phyloP scores from a whole-genome alignment of 2,888 invertebrate genomes.

The Drosophila parthenogenetica region DNA sequence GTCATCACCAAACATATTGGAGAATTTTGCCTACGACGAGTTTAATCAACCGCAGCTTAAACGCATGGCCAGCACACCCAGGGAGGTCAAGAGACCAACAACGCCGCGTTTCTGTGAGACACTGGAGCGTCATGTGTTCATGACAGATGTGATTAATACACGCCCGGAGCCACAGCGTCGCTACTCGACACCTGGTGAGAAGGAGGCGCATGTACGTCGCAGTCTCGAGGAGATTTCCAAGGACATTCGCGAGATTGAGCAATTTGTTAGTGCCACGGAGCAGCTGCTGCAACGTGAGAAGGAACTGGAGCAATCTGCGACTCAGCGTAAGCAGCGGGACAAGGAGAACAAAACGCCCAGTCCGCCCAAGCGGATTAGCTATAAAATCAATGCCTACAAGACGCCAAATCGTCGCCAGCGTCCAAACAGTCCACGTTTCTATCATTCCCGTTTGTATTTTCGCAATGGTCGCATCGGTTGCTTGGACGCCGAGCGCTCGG shows the following conservation, averaged over 20 bases:
- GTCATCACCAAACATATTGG: slow-evolving; percentile 84
- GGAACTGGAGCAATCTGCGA: slow-evolving; percentile 65
- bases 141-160: slow-evolving; percentile 83
- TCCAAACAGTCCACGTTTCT: slow-evolving; percentile 81
- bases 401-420: slow-evolving; percentile 68
- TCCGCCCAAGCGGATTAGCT: slow-evolving; percentile 76
- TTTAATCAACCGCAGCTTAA: slow-evolving; percentile 63
- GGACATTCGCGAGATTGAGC: slow-evolving; percentile 85
- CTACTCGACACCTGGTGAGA: slow-evolving; percentile 82
- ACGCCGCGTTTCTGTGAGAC: slow-evolving; percentile 84
- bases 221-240: slow-evolving; percentile 85
- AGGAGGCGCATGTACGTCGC: slow-evolving; percentile 82
- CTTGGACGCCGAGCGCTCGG: slow-evolving; percentile 81
- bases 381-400: slow-evolving; percentile 84
- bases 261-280: slow-evolving; percentile 84
- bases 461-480: slow-evolving; percentile 85
- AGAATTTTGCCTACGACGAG: slow-evolving; percentile 84
- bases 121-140: slow-evolving; percentile 83
- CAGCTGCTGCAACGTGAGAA: slow-evolving; percentile 82
- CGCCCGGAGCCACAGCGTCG: slow-evolving; percentile 72
- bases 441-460: slow-evolving; percentile 84
- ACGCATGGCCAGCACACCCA: slow-evolving; percentile 67
- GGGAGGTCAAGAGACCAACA: slow-evolving; percentile 43
- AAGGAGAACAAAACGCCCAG: slow-evolving; percentile 84
- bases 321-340: slow-evolving; percentile 64